Percentiles rank a stretch among this genome's conserved stretches.
Evolutionary conservation across 2,888 invertebrate genomes (phyloP).

Genomic region (Tridacna gigas): DNA sequence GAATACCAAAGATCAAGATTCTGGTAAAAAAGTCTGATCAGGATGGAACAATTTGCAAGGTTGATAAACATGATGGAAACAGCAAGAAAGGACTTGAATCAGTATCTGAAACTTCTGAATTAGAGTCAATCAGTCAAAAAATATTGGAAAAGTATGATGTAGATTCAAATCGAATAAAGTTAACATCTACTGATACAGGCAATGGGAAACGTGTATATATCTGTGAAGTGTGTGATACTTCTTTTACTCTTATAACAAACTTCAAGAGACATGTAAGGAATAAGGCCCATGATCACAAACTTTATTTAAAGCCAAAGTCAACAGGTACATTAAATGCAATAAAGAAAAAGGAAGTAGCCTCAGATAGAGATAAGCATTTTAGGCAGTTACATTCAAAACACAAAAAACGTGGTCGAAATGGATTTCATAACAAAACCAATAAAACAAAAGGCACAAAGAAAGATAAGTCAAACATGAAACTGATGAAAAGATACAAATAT

Average conservation of each 20-base stretch:
- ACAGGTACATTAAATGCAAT: neutral
- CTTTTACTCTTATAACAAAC: conserved; percentile 15
- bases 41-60: neutral
- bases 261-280: conserved; percentile 24
- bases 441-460: neutral
- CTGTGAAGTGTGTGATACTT: conserved; percentile 28
- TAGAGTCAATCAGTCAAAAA: neutral
- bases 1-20: neutral
- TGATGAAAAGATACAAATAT: conserved; percentile 19
- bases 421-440: neutral
- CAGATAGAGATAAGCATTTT: neutral
- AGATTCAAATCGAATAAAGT: neutral
- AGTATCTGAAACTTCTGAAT: neutral
- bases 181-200: neutral
- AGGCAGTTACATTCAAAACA: neutral
- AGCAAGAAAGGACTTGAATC: neutral
- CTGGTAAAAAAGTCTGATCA: neutral
- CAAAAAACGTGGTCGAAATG: neutral
- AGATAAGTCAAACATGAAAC: neutral
- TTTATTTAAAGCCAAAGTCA: conserved; percentile 17
- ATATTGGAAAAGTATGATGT: neutral
- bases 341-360: neutral
- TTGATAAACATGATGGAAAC: neutral
- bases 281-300: conserved; percentile 19
- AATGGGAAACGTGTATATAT: conserved; percentile 1